phyloP scores from a whole-genome alignment of 1,140 invertebrate genomes.

The Limonius californicus region DNA sequence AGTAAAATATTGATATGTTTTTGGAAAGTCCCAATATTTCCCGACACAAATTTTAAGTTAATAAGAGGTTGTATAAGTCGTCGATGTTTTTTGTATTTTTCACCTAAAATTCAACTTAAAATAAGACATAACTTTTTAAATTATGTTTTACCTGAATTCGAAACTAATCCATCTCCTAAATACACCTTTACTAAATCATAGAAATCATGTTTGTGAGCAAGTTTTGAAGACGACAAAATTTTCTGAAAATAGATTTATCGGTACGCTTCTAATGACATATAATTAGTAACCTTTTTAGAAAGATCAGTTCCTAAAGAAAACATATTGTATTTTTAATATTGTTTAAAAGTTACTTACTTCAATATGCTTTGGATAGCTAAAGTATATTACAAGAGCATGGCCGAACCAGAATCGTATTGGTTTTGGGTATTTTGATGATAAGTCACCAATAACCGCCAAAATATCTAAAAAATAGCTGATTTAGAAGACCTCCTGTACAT shows the following conservation, averaged over 20 bases:
- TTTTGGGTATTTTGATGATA: background rate
- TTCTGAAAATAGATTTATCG: background rate
- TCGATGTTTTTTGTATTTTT: background rate
- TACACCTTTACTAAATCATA: background rate
- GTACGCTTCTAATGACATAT: too few species aligned
- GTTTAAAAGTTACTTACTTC: slow-evolving; percentile 1
- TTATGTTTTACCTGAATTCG: background rate
- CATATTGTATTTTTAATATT: too few species aligned
- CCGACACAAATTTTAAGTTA: background rate
- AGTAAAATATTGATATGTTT: background rate
- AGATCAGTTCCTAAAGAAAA: too few species aligned
- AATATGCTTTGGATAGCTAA: background rate
- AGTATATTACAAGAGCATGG: background rate
- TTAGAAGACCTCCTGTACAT: background rate
- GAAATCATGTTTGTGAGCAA: background rate
- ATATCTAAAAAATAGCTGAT: background rate
- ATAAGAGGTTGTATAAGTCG: background rate
- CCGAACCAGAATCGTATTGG: background rate
- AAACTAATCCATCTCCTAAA: slow-evolving; percentile 1
- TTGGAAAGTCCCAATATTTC: background rate
- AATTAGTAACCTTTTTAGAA: too few species aligned
- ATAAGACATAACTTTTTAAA: background rate
- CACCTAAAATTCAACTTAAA: background rate
- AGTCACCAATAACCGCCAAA: background rate
- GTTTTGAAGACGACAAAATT: background rate